Base-by-base conservation (phyloP, 1,140 invertebrate genomes). In the Drosophila sulfurigaster region DNA sequence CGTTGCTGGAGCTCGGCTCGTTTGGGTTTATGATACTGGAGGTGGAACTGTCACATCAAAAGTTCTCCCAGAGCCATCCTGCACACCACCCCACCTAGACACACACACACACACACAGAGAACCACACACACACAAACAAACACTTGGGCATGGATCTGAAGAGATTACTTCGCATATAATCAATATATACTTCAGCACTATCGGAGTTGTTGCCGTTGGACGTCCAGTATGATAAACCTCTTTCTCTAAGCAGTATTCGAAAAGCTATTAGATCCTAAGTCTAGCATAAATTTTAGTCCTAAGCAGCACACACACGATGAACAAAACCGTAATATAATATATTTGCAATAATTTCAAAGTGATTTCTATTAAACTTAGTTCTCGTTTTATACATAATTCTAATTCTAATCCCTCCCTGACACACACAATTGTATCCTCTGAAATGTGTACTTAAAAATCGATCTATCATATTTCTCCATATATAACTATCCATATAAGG, bases 241-340 rank as follows among this genome's bases (percentile, higher is more conserved):
- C 90, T 92, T 91, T 92, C 91, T 92, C 91, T 92, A 93, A 93
- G 90, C 92, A 93, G 92, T 93, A 92, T 92, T 93, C 91, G 92
- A 93, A 92, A 92, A 91, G 92, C 91, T 80, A 85, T 74, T 92
- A 92, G 91, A 75, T 67, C 11, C 35, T 92, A 92, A 92, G 87
- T 65, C 16, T 86, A 90, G 79, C 57, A 66, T 90, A 90, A 81
- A 82, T 90, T 89, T 38, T 82, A 88, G 79, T 8, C 20, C 49
- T 90, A 82, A 86, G 86, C 81, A 91, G 35, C 38, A 65, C 63
- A 65, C 41, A 56, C 20, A 43, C 3, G 41, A 43, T 11, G 28
- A 83, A 69, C 38, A 54, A 59, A 67, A 28, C 35, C 59, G 68
- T 66, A 62, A 64, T 35, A 48, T 80, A 81, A 89, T 81, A 89